Base-by-base conservation (phyloP, 2,797 vertebrate species). In the Mus minutoides region DNA sequence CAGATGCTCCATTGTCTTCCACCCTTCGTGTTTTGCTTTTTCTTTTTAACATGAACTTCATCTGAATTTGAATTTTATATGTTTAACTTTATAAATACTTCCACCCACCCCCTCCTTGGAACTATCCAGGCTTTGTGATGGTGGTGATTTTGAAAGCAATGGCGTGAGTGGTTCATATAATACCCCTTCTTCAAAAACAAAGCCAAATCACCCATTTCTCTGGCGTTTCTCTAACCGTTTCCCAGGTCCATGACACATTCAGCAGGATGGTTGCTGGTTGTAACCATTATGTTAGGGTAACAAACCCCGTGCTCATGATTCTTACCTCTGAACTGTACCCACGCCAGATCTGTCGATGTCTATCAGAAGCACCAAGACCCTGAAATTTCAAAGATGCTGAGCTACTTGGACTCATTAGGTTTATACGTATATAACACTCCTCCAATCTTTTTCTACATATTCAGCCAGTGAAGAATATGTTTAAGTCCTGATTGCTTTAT, bases 391-490 rank as follows among this genome's bases (percentile, higher is more conserved):
- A 26, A 67, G 90, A 91, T 80, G 17, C 8, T 76, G 22, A 90
- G 11, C 71, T 43, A 34, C 31, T 91, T 64, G 19, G 11, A 40
- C 82, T 84, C 3, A 9, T 43, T 78, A 34, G 26, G 10, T 62
- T 93, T 52, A 37, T 69, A n/a, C 6, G n/a, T 87, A 22, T 52
- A 69, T 91, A 71, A 60, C 29, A 22, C 75, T 71, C 62, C 67
- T 73, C 58, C 76, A 76, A 54, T 69, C 54, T 84, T 83, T 77
- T 16, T 91, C 52, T n/a, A 90, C 26, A 77, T 91, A 76, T 84
- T 52, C 34, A 58, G 31, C 49, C 64, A 79, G 17, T 84, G 29
- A 22, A 75, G 7, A 46, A 43, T 77, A 24, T 58, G 12, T 54
- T 87, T 89, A 80, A 77, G 43, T 88, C 29, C 37, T 91, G n/a